Conservation (phyloP, 1,140 invertebrate species). For the Eumaeus atala region DNA sequence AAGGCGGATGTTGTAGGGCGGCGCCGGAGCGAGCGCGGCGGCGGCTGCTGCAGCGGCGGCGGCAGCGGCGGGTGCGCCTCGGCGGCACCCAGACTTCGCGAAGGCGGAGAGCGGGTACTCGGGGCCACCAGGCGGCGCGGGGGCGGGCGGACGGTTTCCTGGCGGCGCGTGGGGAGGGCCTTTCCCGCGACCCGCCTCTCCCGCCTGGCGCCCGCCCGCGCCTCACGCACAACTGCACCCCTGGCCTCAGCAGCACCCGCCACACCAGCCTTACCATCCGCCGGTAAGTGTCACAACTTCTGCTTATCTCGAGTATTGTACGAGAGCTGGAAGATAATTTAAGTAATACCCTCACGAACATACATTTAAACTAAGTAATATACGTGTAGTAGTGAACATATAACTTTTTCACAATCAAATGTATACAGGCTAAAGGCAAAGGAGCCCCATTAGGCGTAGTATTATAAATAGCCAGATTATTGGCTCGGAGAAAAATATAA, state of each 20-base stretch:
- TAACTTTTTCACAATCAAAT: too few relatives aligned
- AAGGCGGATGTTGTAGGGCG: conserved; percentile 25
- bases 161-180: conserved; percentile 42
- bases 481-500: too few relatives aligned
- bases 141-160: conserved; percentile 32
- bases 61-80: conserved; percentile 82
- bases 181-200: conserved; percentile 43
- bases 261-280: conserved; percentile 49
- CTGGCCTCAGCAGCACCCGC: conserved; percentile 44
- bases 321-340: too few relatives aligned
- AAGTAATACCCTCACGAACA: too few relatives aligned
- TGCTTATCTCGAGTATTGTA: too few relatives aligned
- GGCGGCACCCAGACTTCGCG: conserved; percentile 89
- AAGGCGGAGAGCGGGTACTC: conserved; percentile 77
- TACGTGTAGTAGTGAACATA: too few relatives aligned
- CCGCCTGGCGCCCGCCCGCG: conserved; percentile 48
- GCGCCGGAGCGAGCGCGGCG: conserved; percentile 33
- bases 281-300: conserved; percentile 30
- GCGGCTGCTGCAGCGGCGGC: conserved; percentile 74
- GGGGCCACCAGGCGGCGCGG: conserved; percentile 30
- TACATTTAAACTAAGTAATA: too few relatives aligned
- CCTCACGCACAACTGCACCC: conserved; percentile 41
- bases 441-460: too few relatives aligned
- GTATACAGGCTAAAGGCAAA: too few relatives aligned
- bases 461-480: too few relatives aligned